Conservation (phyloP, 2,888 invertebrate species). For the Argyresthia albistria region DNA sequence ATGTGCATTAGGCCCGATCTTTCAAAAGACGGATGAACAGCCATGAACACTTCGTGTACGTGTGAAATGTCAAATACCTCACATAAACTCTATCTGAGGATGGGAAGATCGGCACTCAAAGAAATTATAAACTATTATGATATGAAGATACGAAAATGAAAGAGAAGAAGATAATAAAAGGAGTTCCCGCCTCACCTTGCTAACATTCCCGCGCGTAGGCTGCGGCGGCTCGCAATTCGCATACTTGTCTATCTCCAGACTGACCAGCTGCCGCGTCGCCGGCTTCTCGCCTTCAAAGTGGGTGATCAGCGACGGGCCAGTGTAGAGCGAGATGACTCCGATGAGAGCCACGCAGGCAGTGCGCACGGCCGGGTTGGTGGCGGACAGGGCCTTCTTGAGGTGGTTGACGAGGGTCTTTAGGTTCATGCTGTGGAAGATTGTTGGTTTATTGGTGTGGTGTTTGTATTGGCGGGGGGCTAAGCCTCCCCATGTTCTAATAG, state of each 20-base stretch:
- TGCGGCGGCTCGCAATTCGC: conserved; percentile 82
- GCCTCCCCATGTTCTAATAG: too few species aligned
- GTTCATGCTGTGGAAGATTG: conserved; percentile 65
- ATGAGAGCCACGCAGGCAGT: conserved; percentile 81
- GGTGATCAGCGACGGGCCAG: conserved; percentile 81
- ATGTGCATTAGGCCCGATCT: too few species aligned
- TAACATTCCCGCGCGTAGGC: conserved; percentile 70
- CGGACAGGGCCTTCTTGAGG: conserved; percentile 86
- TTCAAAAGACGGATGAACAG: too few species aligned
- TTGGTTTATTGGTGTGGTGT: too few species aligned
- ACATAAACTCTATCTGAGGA: too few species aligned
- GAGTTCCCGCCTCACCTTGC: not conserved
- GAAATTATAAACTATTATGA: too few species aligned
- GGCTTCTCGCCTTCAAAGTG: conserved; percentile 92
- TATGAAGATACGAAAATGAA: too few species aligned
- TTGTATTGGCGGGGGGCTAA: too few species aligned
- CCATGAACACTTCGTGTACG: too few species aligned
- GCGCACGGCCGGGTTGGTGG: conserved; percentile 89
- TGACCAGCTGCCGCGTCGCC: conserved; percentile 86
- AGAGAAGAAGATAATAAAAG: too few species aligned
- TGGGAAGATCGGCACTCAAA: too few species aligned
- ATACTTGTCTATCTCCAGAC: conserved; percentile 88
- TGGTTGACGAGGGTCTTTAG: conserved; percentile 82
- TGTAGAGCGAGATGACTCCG: conserved; percentile 85
- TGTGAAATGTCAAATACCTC: too few species aligned